Evolutionary conservation across 2,113 vertebrate species (phyloP), one percentile per base, ranked within the genome.

Genomic region (Solea senegalensis): DNA sequence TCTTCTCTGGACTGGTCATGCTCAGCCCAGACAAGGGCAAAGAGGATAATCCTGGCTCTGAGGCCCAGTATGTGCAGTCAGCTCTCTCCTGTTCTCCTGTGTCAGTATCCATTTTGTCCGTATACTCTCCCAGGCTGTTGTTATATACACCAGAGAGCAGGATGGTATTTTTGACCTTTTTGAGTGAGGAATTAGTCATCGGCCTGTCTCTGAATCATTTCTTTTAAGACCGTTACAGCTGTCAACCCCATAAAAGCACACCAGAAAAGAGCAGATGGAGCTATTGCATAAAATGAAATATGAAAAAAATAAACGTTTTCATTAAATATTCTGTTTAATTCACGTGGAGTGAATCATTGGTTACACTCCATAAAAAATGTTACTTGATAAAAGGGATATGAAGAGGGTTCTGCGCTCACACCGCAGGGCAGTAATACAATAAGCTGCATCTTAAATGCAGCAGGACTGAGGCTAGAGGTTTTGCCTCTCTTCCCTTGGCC

Each of bases 41-140:
- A 88, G 69, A 82, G 77, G 89, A 78, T 91, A 89, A 91, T 91
- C 84, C 82, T 87, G 78, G 72, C 84, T 83, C 72, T 69, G 69
- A 89, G 80, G 83, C 80, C 72, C 77, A 72, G 74, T 65, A 13
- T 78, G 78, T 85, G 81, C 78, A 73, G 77, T 82, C 79, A 82
- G 86, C 81, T 79, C 78, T 52, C 70, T 65, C 57, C 74, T 59
- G 43, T 71, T 69, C 76, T 82, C 52, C 8, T 85, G 78, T 86
- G 81, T 85, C 87, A 88, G 62, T 67, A 59, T 84, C 77, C 63
- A 78, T 81, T 85, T 84, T 21, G 27, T 81, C 65, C 52, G 3
- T 69, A 80, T 83, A 61, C 62, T 55, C 80, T 88, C 82, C 14
- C 39, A 13, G 73, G 63, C 72, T 60, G 72, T 69, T 41, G 50